A percentile compares a stretch with the other conserved stretches of the same genome.
These are phyloP conservation scores for Oryzias javanicus DNA, from an alignment of 2,113 vertebrate genomes.

Conservation along the genomic window DNA sequence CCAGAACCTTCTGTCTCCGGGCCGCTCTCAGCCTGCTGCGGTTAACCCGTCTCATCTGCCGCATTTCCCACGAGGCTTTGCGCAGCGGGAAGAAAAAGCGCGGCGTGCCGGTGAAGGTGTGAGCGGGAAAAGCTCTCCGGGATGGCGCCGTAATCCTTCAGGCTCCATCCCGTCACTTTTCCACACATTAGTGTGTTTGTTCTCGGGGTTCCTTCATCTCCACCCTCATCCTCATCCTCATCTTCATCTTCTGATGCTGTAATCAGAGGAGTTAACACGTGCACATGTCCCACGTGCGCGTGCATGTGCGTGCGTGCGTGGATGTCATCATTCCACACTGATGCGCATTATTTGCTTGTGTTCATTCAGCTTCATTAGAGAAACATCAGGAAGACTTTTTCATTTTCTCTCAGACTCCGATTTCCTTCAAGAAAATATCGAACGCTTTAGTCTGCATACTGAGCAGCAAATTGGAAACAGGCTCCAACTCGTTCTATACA, in stretches of 20 bases:
- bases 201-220: conserved; percentile 21
- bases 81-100: conserved; percentile 38
- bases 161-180: conserved; percentile 52
- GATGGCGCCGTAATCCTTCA: no score
- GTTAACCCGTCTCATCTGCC: conserved; percentile 14
- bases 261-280: conserved; percentile 48
- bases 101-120: conserved; percentile 32
- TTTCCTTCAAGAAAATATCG: no score
- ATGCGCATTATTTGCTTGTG: conserved; percentile 16
- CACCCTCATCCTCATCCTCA: conserved; percentile 26
- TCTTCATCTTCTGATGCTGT: conserved; percentile 2
- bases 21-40: neutral
- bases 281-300: no score
- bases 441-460: no score
- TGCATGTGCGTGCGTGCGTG: conserved; percentile 1
- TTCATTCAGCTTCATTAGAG: conserved; percentile 33
- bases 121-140: conserved; percentile 50
- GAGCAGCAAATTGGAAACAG: no score
- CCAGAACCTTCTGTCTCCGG: neutral
- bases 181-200: conserved; percentile 54
- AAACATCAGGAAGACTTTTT: conserved; percentile 3
- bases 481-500: no score
- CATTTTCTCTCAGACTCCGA: conserved; percentile 1
- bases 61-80: conserved; percentile 35
- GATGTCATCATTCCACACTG: conserved; percentile 18